Evolutionary conservation across 2,888 invertebrate genomes (phyloP).

Genomic region (Noctua janthe): DNA sequence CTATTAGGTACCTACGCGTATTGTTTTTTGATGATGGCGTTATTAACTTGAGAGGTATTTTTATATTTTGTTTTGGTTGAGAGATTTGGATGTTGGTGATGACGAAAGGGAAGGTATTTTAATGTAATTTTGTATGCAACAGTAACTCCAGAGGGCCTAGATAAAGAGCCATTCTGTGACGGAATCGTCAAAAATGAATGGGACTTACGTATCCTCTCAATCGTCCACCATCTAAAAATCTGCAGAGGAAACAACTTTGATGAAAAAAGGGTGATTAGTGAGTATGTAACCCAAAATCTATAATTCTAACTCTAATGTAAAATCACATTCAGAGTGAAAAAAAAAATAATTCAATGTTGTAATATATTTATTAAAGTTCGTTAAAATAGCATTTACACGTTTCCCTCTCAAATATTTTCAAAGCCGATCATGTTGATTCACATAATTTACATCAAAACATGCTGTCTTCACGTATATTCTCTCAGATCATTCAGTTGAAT

Average conservation of each 20-base stretch:
- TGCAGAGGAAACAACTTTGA: not conserved
- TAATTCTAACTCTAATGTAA: not conserved
- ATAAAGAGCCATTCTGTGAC: not conserved
- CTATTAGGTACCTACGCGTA: constrained; percentile 44
- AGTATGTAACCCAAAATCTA: not conserved
- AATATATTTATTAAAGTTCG: not conserved
- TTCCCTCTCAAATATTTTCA: constrained; percentile 14
- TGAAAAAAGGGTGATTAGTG: not conserved
- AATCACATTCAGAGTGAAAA: not conserved
- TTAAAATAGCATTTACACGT: constrained; percentile 12
- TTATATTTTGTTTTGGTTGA: constrained; percentile 22
- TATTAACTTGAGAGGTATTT: constrained; percentile 47
- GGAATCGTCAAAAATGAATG: not conserved
- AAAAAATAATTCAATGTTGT: not conserved
- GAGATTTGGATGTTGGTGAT: not conserved
- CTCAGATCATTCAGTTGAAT: constrained; percentile 56
- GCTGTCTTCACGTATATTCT: constrained; percentile 54
- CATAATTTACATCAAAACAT: constrained; percentile 49
- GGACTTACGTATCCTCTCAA: not conserved
- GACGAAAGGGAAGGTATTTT: not conserved
- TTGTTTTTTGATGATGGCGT: constrained; percentile 41
- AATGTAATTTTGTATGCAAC: not conserved
- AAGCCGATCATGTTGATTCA: constrained; percentile 30
- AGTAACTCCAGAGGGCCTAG: not conserved
- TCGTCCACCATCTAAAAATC: not conserved